These are phyloP conservation scores for Saturnia pavonia DNA, from an alignment of 2,888 invertebrate species.

Conservation along the genomic window DNA sequence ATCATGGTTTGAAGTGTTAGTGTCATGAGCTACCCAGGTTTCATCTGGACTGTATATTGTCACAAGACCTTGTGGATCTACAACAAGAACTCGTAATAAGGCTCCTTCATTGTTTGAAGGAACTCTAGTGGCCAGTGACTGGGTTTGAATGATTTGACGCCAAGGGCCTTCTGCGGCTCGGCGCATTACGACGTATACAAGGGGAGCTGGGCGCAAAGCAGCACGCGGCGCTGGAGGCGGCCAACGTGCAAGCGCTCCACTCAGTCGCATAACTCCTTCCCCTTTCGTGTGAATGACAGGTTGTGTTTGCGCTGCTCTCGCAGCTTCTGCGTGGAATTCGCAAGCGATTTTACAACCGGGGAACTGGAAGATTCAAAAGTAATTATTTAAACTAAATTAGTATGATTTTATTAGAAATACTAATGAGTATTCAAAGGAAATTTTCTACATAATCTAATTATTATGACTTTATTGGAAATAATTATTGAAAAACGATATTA, in stretches of 20 bases:
- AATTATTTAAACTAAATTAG: slow-evolving; percentile 11
- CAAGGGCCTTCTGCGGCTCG: slow-evolving; percentile 84
- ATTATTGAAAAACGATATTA: background rate
- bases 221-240: slow-evolving; percentile 83
- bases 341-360: slow-evolving; percentile 88
- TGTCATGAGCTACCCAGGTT: slow-evolving; percentile 80
- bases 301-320: slow-evolving; percentile 83
- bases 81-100: slow-evolving; percentile 85
- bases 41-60: slow-evolving; percentile 87
- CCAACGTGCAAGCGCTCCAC: slow-evolving; percentile 84
- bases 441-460: background rate
- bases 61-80: slow-evolving; percentile 86
- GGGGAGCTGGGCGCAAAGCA: slow-evolving; percentile 80
- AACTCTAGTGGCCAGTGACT: slow-evolving; percentile 83
- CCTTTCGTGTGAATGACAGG: slow-evolving; percentile 87
- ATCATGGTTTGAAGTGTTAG: slow-evolving; percentile 74
- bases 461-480: background rate
- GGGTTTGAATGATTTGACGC: slow-evolving; percentile 86
- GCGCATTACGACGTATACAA: slow-evolving; percentile 87
- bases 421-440: too few species aligned
- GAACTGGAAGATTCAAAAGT: slow-evolving; percentile 78
- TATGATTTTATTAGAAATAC: background rate
- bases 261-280: slow-evolving; percentile 84
- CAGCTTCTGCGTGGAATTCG: slow-evolving; percentile 85
- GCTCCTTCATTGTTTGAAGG: slow-evolving; percentile 85